Conservation (phyloP, 1,140 invertebrate genomes). For the Pogonus chalceus region DNA sequence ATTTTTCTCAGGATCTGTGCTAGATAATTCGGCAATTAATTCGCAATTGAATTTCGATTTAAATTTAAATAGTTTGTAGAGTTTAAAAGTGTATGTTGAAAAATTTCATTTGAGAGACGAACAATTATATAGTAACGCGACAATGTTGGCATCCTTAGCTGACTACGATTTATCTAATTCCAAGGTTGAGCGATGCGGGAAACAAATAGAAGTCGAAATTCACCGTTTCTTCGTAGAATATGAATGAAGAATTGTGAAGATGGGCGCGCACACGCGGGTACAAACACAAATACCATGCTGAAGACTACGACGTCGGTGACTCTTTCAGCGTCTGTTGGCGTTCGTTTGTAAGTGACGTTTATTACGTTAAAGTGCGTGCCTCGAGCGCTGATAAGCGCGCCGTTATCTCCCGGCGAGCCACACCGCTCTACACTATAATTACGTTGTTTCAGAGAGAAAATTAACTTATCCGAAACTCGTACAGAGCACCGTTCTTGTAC, state of each 20-base stretch:
- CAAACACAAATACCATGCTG: neutral
- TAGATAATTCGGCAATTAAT: too few relatives aligned
- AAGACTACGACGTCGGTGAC: too few relatives aligned
- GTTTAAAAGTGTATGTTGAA: too few relatives aligned
- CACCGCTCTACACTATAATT: constrained; percentile 17
- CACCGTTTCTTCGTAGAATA: neutral
- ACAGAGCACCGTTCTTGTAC: neutral
- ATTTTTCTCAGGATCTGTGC: too few relatives aligned
- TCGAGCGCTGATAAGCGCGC: constrained; percentile 21
- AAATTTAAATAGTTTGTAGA: too few relatives aligned
- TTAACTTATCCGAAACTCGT: constrained; percentile 22
- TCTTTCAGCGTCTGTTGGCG: constrained; percentile 13
- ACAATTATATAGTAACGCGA: too few relatives aligned
- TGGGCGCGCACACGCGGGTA: too few relatives aligned
- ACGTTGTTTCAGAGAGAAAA: constrained; percentile 25
- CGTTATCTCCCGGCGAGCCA: constrained; percentile 16
- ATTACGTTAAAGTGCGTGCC: constrained; percentile 26
- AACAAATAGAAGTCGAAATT: neutral
- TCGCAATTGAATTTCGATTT: too few relatives aligned
- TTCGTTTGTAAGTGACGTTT: constrained; percentile 25
- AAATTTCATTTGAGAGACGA: too few relatives aligned
- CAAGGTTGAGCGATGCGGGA: neutral
- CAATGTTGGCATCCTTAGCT: too few relatives aligned
- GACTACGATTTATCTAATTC: neutral
- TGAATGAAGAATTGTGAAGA: neutral